A percentile compares a stretch with the other conserved stretches of the same genome.
Conservation (phyloP, 2,797 vertebrate genomes). For the Rhodeus uyekii region DNA sequence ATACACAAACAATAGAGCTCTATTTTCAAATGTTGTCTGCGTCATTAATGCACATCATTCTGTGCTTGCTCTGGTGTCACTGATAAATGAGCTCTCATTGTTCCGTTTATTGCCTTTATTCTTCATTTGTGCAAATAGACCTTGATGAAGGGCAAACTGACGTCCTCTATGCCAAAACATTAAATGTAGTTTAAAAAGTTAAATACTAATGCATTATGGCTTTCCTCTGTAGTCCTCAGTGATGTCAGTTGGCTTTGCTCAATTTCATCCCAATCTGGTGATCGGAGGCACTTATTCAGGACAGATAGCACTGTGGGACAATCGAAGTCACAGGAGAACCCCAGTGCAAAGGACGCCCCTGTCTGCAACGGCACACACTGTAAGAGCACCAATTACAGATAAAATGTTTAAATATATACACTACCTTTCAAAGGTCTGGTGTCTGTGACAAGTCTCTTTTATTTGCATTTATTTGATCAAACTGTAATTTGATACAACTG, state of each 20-base stretch:
- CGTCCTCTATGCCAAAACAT: background rate
- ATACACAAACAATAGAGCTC: slow-evolving; percentile 11
- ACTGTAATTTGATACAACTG: no score
- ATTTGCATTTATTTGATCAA: background rate
- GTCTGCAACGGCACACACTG: slow-evolving; percentile 67
- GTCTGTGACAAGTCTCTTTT: background rate
- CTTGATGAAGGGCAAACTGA: background rate
- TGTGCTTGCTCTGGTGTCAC: background rate
- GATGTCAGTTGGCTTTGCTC: slow-evolving; percentile 87
- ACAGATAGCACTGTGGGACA: slow-evolving; percentile 87
- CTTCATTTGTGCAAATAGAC: background rate
- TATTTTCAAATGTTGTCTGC: background rate
- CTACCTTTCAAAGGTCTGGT: background rate
- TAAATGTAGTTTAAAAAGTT: background rate
- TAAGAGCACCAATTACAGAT: slow-evolving; percentile 33
- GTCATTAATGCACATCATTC: background rate
- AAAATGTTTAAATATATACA: background rate
- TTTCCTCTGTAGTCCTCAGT: slow-evolving; percentile 80
- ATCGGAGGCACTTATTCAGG: slow-evolving; percentile 87
- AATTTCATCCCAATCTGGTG: slow-evolving; percentile 86
- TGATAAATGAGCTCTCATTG: background rate
- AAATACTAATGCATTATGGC: background rate
- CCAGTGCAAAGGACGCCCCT: slow-evolving; percentile 85
- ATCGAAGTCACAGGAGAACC: slow-evolving; percentile 85
- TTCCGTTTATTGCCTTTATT: background rate